phyloP scores from a whole-genome alignment of 30 jellyfish, hydroid and myxozoan genomes.

The Aurelia sp. region DNA sequence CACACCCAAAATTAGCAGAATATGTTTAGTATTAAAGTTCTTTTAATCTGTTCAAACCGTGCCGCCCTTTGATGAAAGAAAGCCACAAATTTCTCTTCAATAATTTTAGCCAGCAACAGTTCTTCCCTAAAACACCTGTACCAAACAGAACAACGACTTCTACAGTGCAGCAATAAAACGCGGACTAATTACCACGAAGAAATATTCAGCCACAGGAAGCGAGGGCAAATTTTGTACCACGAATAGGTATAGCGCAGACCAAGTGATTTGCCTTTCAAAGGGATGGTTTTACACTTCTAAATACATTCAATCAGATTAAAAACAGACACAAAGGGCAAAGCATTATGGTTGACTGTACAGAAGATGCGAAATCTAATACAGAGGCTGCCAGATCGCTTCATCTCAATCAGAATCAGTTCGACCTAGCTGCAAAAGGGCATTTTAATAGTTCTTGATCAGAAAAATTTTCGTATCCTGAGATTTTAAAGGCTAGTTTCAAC shows the following conservation, averaged over 20 bases:
- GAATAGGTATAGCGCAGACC: too few relatives aligned
- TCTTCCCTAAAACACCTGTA: conserved; percentile 9
- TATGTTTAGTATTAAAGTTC: not conserved
- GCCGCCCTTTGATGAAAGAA: conserved; percentile 2
- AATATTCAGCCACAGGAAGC: not conserved
- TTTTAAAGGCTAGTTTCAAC: too few relatives aligned
- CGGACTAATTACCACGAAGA: not conserved
- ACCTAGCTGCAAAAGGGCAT: too few relatives aligned
- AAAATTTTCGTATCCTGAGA: too few relatives aligned
- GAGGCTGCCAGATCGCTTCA: not conserved
- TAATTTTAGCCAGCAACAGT: not conserved
- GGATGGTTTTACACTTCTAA: too few relatives aligned
- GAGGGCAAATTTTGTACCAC: too few relatives aligned
- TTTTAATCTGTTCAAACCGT: not conserved
- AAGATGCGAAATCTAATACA: too few relatives aligned
- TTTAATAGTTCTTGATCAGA: too few relatives aligned
- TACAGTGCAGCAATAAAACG: not conserved
- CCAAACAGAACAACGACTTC: not conserved
- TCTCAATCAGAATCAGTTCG: not conserved
- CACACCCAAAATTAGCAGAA: not conserved
- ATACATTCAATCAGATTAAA: too few relatives aligned
- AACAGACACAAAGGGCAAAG: too few relatives aligned
- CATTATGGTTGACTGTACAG: too few relatives aligned
- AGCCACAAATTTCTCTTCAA: conserved; percentile 15
- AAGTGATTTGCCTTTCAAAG: too few relatives aligned